Evolutionary conservation across 2,797 vertebrate species (phyloP).

Genomic region (Melopsittacus undulatus): DNA sequence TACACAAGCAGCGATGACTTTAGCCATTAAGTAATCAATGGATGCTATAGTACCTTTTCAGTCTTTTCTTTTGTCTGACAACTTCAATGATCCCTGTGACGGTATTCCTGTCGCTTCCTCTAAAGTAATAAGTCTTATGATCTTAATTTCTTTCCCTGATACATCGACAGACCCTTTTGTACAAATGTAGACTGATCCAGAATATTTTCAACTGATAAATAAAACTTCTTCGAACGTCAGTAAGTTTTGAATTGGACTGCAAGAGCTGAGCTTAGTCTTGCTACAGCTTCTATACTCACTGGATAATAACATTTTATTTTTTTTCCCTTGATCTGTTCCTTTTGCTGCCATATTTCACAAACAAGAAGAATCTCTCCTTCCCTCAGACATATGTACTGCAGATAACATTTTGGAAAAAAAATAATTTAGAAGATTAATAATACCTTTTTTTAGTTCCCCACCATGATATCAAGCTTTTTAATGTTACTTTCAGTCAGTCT

Average conservation of each 20-base stretch:
- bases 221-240: neutral
- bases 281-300: neutral
- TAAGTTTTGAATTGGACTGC: neutral
- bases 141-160: neutral
- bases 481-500: neutral
- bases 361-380: neutral
- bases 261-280: neutral
- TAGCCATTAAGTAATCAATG: neutral
- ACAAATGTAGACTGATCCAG: neutral
- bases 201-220: neutral
- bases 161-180: rapidly evolving
- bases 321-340: neutral
- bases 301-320: neutral
- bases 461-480: rapidly evolving
- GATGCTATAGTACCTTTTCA: neutral
- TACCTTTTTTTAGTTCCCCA: neutral
- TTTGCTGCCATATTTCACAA: neutral
- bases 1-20: neutral
- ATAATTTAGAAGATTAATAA: neutral
- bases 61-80: neutral
- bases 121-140: rapidly evolving
- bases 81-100: rapidly evolving
- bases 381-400: neutral
- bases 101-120: neutral
- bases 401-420: neutral